These are phyloP conservation scores for Podocnemis expansa DNA, from an alignment of 2,113 vertebrate species.

Conservation along the genomic window DNA sequence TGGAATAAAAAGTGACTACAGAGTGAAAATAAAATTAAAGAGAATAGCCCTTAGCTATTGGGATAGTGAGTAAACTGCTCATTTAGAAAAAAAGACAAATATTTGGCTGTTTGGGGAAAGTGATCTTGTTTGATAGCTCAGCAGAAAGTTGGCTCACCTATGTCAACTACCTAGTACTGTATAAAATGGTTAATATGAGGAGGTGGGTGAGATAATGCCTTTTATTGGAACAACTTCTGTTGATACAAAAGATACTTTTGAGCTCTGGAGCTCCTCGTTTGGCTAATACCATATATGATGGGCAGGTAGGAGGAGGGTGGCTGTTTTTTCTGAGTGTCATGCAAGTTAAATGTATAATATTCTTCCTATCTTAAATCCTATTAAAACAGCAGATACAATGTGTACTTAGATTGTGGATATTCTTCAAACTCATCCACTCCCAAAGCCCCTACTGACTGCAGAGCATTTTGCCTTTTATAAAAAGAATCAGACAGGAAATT, in stretches of 20 bases:
- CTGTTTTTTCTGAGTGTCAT: not conserved
- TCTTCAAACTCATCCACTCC: not conserved
- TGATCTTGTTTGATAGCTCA: not conserved
- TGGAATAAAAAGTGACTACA: not conserved
- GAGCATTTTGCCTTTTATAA: not conserved
- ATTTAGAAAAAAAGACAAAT: not conserved
- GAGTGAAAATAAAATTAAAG: not conserved
- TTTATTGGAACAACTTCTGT: too few species aligned
- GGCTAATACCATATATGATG: too few species aligned
- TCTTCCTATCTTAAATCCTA: not conserved
- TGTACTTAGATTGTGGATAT: not conserved
- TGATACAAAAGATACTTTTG: too few species aligned
- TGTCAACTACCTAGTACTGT: not conserved
- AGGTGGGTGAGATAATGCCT: too few species aligned
- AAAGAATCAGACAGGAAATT: not conserved
- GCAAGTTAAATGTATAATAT: not conserved
- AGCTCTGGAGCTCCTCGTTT: too few species aligned
- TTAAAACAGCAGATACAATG: not conserved
- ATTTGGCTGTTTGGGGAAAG: not conserved
- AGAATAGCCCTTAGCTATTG: not conserved
- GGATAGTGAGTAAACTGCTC: not conserved
- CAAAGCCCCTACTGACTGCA: not conserved
- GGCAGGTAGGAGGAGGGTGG: not conserved
- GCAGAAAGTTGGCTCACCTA: not conserved
- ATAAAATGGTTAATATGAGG: not conserved